Evolutionary conservation across 2,113 vertebrate genomes (phyloP), one percentile per base, ranked within the genome.

Genomic region (Ceratotherium simum): DNA sequence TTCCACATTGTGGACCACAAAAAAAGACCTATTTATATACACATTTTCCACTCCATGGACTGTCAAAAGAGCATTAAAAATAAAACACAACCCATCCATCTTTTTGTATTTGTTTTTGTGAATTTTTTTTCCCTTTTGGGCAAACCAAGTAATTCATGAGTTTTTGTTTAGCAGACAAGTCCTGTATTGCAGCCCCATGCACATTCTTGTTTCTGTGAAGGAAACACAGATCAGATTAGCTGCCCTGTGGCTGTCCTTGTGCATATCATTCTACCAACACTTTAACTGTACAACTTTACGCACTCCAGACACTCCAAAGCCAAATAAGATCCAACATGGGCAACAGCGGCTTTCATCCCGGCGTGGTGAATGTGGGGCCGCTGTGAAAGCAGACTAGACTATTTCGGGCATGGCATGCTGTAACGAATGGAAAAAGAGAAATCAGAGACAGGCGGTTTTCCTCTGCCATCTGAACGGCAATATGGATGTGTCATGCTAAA

Each of bases 401-500:
- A 90, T 94, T 97, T 96, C 27, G 56, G 79, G 83, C 90, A 92
- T 75, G 93, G 72, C 87, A 70, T 72, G 60, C 67, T 75, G 54
- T 64, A 93, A 79, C 78, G 21, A 95, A 90, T 73, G 86, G 92
- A 88, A 97, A 97, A 91, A 95, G 67, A 89, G 96, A 97, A 96
- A 96, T 94, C 73, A 94, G 96, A 95, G 90, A 95, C 80, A 69
- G 84, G 39, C 73, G 82, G 60, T 75, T 90, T 92, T 90, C 93
- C 84, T 85, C 73, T 94, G 83, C 79, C 62, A 51, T 95, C 92
- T 92, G 82, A 96, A 80, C 8, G 88, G 73, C 80, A 81, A 81
- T 72, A 54, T 12, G 29, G 20, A 46, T 86, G 79, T 31, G 67
- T 87, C 72, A 25, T 8, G 62, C 42, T 39, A 31, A 72, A 75